phyloP scores from a whole-genome alignment of 2,113 vertebrate species.

The Uropsilus gracilis region DNA sequence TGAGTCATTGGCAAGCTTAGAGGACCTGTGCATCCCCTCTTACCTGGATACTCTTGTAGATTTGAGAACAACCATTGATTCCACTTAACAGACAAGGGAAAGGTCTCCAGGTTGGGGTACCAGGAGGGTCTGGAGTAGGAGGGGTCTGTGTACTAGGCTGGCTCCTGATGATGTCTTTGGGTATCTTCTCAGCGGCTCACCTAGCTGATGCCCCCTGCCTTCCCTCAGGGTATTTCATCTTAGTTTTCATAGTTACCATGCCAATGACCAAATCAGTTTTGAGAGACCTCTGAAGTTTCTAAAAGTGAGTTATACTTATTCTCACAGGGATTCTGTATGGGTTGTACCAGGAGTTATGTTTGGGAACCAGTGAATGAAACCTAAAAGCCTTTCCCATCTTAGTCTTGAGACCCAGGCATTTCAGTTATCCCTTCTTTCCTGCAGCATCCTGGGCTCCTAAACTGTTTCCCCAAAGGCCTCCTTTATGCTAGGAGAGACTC shows the following conservation, averaged over 20 bases:
- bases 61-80: not conserved
- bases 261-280: not conserved
- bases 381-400: fast-evolving
- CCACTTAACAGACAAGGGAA: not conserved
- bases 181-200: not conserved
- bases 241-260: not conserved
- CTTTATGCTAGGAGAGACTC: not conserved
- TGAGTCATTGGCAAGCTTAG: not conserved
- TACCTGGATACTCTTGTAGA: not conserved
- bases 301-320: too few relatives aligned
- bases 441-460: not conserved
- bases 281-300: not conserved
- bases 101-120: not conserved
- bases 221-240: not conserved
- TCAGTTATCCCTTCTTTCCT: fast-evolving
- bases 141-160: too few relatives aligned
- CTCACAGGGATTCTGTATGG: not conserved
- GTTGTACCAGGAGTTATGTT: not conserved
- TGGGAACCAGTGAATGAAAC: not conserved
- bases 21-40: not conserved
- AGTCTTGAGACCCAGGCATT: fast-evolving
- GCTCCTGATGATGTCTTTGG: not conserved
- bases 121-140: fast-evolving
- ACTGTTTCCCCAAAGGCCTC: not conserved
- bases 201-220: not conserved